phyloP scores from a whole-genome alignment of 2,888 invertebrate genomes.

The Athripsodes cinereus region DNA sequence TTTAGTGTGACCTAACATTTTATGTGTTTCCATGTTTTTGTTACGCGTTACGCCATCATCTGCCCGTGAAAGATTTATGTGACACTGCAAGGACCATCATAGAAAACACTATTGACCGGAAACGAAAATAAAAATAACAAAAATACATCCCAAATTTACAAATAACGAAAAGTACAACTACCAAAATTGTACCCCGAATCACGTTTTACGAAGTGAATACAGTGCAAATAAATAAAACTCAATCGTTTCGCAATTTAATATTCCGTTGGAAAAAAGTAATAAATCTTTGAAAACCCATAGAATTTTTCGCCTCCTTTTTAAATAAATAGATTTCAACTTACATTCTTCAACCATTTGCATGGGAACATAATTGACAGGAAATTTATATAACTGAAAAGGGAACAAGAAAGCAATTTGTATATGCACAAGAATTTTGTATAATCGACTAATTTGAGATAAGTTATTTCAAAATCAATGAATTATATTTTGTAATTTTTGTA shows the following conservation, averaged over 20 bases:
- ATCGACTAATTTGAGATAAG: too few relatives aligned
- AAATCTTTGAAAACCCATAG: background rate
- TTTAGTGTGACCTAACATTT: too few relatives aligned
- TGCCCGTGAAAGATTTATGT: background rate
- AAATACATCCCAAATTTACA: background rate
- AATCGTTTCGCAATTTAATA: background rate
- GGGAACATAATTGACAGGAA: too few relatives aligned
- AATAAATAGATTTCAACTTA: too few relatives aligned
- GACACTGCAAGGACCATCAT: background rate
- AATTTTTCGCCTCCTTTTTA: background rate
- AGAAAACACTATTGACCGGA: background rate
- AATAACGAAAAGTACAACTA: background rate
- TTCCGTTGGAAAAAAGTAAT: background rate
- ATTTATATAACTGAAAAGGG: too few relatives aligned
- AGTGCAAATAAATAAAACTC: conserved; percentile 1
- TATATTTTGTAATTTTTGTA: too few relatives aligned
- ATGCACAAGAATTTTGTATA: too few relatives aligned
- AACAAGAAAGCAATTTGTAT: too few relatives aligned
- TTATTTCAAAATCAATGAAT: too few relatives aligned
- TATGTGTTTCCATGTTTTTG: too few relatives aligned
- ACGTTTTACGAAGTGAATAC: background rate
- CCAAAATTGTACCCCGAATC: background rate
- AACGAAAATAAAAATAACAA: background rate
- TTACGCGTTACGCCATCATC: background rate
- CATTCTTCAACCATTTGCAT: too few relatives aligned